Base-by-base conservation (phyloP, 2,888 invertebrate species). In the Cerceris ruficornis region DNA sequence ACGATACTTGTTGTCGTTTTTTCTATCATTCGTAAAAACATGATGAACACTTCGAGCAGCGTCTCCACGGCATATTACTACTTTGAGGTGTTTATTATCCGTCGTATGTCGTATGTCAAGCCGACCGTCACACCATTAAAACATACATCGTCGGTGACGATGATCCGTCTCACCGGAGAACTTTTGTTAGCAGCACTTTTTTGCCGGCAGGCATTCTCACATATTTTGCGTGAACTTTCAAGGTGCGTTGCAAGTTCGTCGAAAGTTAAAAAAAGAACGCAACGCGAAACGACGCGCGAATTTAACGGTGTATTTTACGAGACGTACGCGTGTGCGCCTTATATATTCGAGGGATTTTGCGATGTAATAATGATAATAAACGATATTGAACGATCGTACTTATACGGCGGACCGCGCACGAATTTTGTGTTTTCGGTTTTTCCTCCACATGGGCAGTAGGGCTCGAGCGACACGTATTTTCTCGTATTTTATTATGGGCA, bases 381-480 rank as follows among this genome's bases (percentile, higher is more conserved):
- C 6, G 9, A 28, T 7, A 57, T 6, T 57, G 5, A 15, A 28
- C 8, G 13, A 8, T 8, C 13, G 13, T 14, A 13, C 49, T 50
- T 8, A 28, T 64, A 17, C 17, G 61, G 46, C n/a, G 64, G 52
- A 42, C 60, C 67, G 67, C 73, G 58, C 55, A 62, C 62, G 54
- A 50, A 64, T 60, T 65, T 64, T 67, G 9, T 50, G 13, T 66
- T 55, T 61, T 49, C 58, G 52, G 50, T 39, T 17, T 69, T 75
- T 55, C 68, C 41, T 54, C 69, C 57, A 69, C 66, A 75, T 72
- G 78, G 69, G 50, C 75, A 65, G 58, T 61, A 79, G 79, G 79
- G 54, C 74, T 67, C 66, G 69, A 59, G 74, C 65, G 41, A 83
- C 64, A 55, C 69, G 68, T 43, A 68, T 65, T 28, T 71, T 52